Evolutionary conservation across 2,888 invertebrate species (phyloP), one percentile per base, ranked within the genome.

Genomic region (Drosophila neotestacea): DNA sequence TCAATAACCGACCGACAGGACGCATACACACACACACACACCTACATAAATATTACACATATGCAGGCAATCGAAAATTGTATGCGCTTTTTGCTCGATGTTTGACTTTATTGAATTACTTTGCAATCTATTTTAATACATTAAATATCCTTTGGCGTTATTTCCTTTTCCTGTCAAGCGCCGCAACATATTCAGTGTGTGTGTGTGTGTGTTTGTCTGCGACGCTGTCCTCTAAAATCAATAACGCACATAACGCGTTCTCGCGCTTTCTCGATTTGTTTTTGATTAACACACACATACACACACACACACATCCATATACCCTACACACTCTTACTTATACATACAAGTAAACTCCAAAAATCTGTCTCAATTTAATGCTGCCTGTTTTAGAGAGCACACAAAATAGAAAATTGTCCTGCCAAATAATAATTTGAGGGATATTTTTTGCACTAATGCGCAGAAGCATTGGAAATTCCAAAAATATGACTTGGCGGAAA

Each of bases 91-190:
- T 28, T 46, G 66, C 46, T 66, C 27, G 54, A 50, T 47, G 22
- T 63, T 32, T 59, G 59, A 34, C 68, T 73, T 89, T 61, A 87
- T 87, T 78, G 60, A 88, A 86, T 89, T 89, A 88, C 77, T 82
- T 80, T 70, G 71, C 82, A 82, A 86, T 89, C 73, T 73, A 78
- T 77, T 79, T 85, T 81, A 78, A 85, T 89, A 76, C 73, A 76
- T 82, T 80, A 65, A 66, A 81, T 89, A 73, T 85, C 71, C 79
- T 73, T 63, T 69, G 70, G 73, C 72, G 61, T 77, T 75, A 84
- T 73, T 74, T 68, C 65, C 73, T 55, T 63, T 63, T 63, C 41
- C 38, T 50, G 13, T 10, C 11, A 62, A 58, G 55, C 44, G 38
- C 52, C 6, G 10, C 28, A 44, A n/a, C 16, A 42, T 32, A 16